phyloP scores from a whole-genome alignment of 1,140 invertebrate genomes.

The Callitettix versicolor region DNA sequence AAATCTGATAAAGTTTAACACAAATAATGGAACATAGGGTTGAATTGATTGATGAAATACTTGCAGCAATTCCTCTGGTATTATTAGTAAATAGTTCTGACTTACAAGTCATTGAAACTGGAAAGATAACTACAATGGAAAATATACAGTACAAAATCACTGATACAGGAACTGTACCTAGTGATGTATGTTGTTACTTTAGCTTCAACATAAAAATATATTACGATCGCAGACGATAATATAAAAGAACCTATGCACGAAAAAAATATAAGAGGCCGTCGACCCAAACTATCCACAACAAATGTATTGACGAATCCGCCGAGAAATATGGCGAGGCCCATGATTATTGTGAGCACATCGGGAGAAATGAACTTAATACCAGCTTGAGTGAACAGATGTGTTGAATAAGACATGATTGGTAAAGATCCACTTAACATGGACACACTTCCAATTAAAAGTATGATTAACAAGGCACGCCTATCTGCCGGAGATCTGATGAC shows the following conservation, averaged over 20 bases:
- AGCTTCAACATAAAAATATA: conserved; percentile 37
- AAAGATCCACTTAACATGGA: conserved; percentile 18
- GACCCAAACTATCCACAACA: conserved; percentile 30
- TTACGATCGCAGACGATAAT: conserved; percentile 22
- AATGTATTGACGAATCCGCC: conserved; percentile 33
- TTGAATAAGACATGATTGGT: conserved; percentile 21
- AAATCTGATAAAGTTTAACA: conserved; percentile 19
- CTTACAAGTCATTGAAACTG: conserved; percentile 11
- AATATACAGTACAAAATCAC: conserved; percentile 7
- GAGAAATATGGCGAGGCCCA: conserved; percentile 5
- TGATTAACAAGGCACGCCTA: conserved; percentile 19
- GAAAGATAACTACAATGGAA: conserved; percentile 11
- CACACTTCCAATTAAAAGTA: conserved; percentile 15
- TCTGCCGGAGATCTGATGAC: conserved; percentile 12
- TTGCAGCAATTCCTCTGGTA: conserved; percentile 17
- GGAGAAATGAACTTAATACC: not conserved
- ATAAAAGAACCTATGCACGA: conserved; percentile 29
- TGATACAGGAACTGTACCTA: not conserved
- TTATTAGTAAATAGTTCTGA: conserved; percentile 23
- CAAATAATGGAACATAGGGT: conserved; percentile 15
- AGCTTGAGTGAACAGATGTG: conserved; percentile 13
- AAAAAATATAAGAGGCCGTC: conserved; percentile 41
- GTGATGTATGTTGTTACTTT: conserved; percentile 28
- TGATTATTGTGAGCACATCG: conserved; percentile 14
- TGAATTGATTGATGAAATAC: conserved; percentile 16